Evolutionary conservation across 2,888 invertebrate genomes (phyloP).

Genomic region (Hemaris fuciformis): DNA sequence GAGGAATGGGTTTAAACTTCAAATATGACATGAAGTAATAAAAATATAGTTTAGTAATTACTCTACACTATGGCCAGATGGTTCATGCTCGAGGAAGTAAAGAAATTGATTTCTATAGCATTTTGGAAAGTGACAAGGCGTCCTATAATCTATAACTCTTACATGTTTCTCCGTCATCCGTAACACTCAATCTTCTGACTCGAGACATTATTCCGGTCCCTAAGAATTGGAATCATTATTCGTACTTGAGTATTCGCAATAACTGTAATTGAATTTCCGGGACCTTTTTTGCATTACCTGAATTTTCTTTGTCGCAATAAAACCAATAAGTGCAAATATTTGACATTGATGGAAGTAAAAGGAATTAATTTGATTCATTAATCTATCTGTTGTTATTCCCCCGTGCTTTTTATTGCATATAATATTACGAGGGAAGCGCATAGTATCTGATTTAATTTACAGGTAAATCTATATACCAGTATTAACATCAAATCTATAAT

Average conservation of each 20-base stretch:
- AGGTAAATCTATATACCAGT: too few species aligned
- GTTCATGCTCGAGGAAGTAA: slow-evolving; percentile 2
- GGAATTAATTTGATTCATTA: not conserved
- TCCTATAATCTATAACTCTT: slow-evolving; percentile 61
- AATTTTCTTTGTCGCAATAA: not conserved
- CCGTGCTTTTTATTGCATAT: too few species aligned
- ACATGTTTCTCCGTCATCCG: slow-evolving; percentile 88
- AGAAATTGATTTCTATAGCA: not conserved
- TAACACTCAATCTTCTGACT: slow-evolving; percentile 84
- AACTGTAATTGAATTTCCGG: not conserved
- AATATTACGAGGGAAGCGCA: too few species aligned
- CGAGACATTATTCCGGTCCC: slow-evolving; percentile 79
- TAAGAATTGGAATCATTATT: slow-evolving; percentile 45
- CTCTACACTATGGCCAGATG: not conserved
- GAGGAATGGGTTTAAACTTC: not conserved
- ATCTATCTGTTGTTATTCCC: too few species aligned
- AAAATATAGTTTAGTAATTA: not conserved
- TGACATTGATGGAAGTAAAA: not conserved
- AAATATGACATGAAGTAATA: not conserved
- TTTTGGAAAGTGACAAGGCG: not conserved
- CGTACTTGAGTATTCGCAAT: slow-evolving; percentile 24
- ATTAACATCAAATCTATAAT: too few species aligned
- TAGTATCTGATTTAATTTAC: too few species aligned
- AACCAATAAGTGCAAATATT: not conserved
- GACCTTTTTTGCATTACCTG: not conserved